phyloP scores from a whole-genome alignment of 92 coral and sea anemone species.

The Phymanthus crucifer region DNA sequence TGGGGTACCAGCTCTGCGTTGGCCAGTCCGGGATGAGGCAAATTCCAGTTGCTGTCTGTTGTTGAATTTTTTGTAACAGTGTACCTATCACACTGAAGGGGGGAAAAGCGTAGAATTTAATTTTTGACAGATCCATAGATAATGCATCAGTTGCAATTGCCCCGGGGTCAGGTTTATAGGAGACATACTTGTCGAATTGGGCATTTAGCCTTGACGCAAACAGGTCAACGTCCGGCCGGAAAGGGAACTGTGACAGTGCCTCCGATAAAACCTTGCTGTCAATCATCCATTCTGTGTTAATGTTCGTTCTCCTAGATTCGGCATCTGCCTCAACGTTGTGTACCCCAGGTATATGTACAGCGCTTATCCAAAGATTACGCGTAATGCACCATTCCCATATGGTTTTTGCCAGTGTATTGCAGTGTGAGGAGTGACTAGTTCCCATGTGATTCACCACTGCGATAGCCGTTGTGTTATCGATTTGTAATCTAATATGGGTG shows the following conservation, averaged over 20 bases:
- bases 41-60: constrained; percentile 26
- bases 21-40: constrained; percentile 28
- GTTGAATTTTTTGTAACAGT: constrained; percentile 9
- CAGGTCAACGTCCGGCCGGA: constrained; percentile 29
- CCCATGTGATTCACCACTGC: constrained; percentile 21
- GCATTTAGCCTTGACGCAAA: constrained; percentile 34
- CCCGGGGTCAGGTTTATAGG: constrained; percentile 48
- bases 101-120: constrained; percentile 32
- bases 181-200: constrained; percentile 34
- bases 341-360: constrained; percentile 26
- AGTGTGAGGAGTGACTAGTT: constrained; percentile 14
- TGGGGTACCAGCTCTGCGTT: constrained; percentile 31
- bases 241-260: background rate
- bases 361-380: constrained; percentile 22
- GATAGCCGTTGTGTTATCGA: constrained; percentile 30
- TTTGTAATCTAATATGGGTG: constrained; percentile 39
- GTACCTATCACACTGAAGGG: constrained; percentile 33
- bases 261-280: background rate
- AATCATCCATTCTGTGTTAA: constrained; percentile 44
- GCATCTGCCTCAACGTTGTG: constrained; percentile 35
- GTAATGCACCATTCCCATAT: constrained; percentile 44
- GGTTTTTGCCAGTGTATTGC: constrained; percentile 24
- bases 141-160: constrained; percentile 37
- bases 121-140: constrained; percentile 18
- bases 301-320: constrained; percentile 11